Evolutionary conservation across 2,113 vertebrate genomes (phyloP), one percentile per base, ranked within the genome.

Genomic region (Dendrocopos noguchii): DNA sequence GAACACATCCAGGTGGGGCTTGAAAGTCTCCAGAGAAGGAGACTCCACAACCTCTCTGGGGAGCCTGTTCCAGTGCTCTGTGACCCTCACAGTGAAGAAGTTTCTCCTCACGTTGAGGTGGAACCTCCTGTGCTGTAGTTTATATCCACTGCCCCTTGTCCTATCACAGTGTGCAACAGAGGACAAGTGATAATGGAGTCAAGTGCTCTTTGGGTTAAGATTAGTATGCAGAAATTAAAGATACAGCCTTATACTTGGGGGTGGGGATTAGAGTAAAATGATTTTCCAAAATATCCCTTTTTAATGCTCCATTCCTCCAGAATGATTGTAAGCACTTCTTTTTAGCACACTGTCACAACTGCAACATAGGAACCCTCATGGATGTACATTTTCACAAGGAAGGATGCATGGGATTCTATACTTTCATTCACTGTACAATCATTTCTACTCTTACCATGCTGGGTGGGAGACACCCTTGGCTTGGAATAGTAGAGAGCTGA

Each of bases 401-500:
- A 59, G 21, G 9, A 52, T 25, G 24, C 27, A n/a, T 9, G 29
- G 85, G 15, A 28, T 60, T 68, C 61, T 52, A 1, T 78, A 36
- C 3, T 27, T 33, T 29, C 12, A 25, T 76, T 18, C 46, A 56
- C 70, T 67, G 50, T 36, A 15, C 28, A 76, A 33, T 42, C 39
- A 50, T 86, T 85, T 84, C 61, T 89, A 17, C 53, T 68, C 86
- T 72, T 78, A 39, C 33, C 21, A 2, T 14, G 7, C 7, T 68
- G 61, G 34, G 39, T 3, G 1, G n/a, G 27, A 93, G 61, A 52
- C 44, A 84, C 29, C 70, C 39, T 61, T 80, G 22, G 8, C 57
- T 90, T 80, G 55, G 61, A 80, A 73, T 11, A 80, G 64, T 33
- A 90, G 68, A 66, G 42, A 91, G n/a, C 50, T 93, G 60, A 94